Conservation (phyloP, 2,113 vertebrate genomes). For the Chloropsis hardwickii region DNA sequence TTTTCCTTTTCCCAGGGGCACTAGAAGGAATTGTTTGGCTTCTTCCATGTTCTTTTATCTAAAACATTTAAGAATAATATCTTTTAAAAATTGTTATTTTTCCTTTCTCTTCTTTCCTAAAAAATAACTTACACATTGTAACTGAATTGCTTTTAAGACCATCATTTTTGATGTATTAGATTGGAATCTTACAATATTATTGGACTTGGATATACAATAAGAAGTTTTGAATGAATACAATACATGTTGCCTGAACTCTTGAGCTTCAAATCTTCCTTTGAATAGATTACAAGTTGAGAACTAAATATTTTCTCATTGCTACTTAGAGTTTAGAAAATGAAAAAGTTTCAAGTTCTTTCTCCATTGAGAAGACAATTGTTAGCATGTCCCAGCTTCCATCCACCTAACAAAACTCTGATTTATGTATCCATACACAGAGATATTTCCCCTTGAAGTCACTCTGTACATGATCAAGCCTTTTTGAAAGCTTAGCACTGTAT, state of each 20-base stretch:
- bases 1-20: not conserved
- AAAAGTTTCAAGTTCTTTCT: not conserved
- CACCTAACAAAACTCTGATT: not conserved
- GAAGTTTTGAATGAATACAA: not conserved
- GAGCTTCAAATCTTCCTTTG: not conserved
- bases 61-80: not conserved
- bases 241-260: fast-evolving
- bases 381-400: not conserved
- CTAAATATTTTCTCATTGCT: not conserved
- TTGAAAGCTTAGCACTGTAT: not conserved
- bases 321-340: not conserved
- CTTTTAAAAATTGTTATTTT: not conserved
- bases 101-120: not conserved
- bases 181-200: not conserved
- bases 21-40: not conserved
- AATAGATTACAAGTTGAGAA: not conserved
- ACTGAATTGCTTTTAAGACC: not conserved
- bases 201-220: not conserved
- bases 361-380: not conserved
- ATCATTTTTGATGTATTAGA: not conserved
- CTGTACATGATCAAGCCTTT: fast-evolving
- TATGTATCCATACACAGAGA: not conserved
- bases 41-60: not conserved
- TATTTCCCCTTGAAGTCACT: not conserved
- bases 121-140: not conserved